Evolutionary conservation across 2,113 vertebrate genomes (phyloP), one percentile per base, ranked within the genome.

Genomic region (Oncorhynchus nerka): DNA sequence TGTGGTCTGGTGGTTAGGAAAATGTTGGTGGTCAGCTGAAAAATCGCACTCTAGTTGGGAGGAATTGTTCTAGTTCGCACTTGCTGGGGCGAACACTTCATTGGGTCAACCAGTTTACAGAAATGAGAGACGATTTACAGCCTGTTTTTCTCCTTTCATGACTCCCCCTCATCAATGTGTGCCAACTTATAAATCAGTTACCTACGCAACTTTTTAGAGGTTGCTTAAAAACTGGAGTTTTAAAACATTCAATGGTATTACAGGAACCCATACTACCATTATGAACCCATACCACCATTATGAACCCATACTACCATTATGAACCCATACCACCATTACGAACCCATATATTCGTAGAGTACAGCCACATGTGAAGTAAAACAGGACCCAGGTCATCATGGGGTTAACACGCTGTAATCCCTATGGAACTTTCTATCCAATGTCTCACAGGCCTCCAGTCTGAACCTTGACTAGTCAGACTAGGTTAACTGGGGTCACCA

Each of bases 341-440:
- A 24, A n/a, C 34, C 16, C 34, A 70, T 16, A 22, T 70, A 8
- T 22, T 11, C 5, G 8, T 45, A 49, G 20, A 12, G 1, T 12
- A 24, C 11, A 8, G 34, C 6, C 15, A 1, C 68, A 45, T 73
- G 78, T 79, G 76, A 84, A 74, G 75, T 30, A 30, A 84, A 73
- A 83, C 81, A 78, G 71, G 19, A n/a, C 73, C 71, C 71, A 68
- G 84, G 85, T 80, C 83, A 84, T 81, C 77, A 62, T 51, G 66
- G 71, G 70, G 78, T 88, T 87, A 85, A 81, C 62, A 71, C 86
- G 85, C 80, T 77, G 74, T 32, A 34, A 57, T 77, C 81, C 84
- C 1, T 28, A 83, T 78, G 90, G 77, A 70, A 79, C 72, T 5
- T 16, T 59, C 57, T 69, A 39, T 59, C 57, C 77, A 61, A 75